Evolutionary conservation across 1,140 invertebrate species (phyloP), one percentile per base, ranked within the genome.

Genomic region (Polyergus mexicanus): DNA sequence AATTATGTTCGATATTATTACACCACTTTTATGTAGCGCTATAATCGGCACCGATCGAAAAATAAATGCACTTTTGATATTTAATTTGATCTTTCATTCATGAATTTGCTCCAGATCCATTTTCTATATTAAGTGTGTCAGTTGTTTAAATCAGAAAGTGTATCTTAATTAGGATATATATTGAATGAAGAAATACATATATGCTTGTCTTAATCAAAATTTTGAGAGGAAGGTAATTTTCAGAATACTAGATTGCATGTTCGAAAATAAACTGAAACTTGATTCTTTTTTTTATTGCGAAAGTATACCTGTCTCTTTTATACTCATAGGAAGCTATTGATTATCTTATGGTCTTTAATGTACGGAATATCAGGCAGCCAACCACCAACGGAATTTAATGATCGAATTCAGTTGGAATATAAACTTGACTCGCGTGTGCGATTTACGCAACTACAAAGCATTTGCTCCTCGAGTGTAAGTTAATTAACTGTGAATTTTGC

Each of bases 341-440:
- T 81, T 81, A 81, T 81, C 78, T 81, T 74, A 74, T 74, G n/a
- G 35, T 72, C 38, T 60, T 72, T 44, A 65, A 58, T 72, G 54
- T 35, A 8, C n/a, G 28, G 66, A 81, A 60, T 71, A 32, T 4
- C 25, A 72, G 19, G 25, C 38, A 54, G 13, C 16, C 47, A 78
- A 81, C 3, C 13, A 32, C 66, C 51, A 44, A 44, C 54, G 54
- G 78, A 81, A 81, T 72, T 81, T 72, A 80, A 81, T 60, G 66
- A 72, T 81, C 25, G 66, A 81, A 81, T 81, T 72, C 66, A 71
- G 44, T 80, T 41, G 44, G 35, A 38, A 22, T 54, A 80, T 54
- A 65, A 69, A 80, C 25, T 54, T 71, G 35, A 71, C 54, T 80
- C 22, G 68, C 13, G 47, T 51, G 47, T 25, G 44, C n/a, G 19